A percentile compares a stretch with the other conserved stretches of the same genome.
phyloP scores from a whole-genome alignment of 2,888 invertebrate genomes.

The Horisme vitalbata region DNA sequence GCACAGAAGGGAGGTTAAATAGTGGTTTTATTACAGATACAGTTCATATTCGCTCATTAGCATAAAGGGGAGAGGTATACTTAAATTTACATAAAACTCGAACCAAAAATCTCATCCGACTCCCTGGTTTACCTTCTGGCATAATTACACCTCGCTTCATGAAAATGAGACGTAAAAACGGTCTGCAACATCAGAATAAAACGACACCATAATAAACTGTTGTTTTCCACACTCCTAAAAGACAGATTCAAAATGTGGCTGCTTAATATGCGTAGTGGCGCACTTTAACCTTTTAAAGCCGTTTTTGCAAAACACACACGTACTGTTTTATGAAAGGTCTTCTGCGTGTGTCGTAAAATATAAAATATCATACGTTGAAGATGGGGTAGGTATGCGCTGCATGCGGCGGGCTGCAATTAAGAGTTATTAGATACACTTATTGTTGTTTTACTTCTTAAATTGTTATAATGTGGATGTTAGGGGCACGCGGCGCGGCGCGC shows the following conservation, averaged over 20 bases:
- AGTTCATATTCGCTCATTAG: conserved; percentile 60
- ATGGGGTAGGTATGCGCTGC: conserved; percentile 25
- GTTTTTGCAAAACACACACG: conserved; percentile 38
- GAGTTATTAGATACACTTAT: conserved; percentile 57
- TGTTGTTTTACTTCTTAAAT: conserved; percentile 80
- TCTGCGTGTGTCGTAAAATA: conserved; percentile 35
- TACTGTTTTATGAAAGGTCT: conserved; percentile 37
- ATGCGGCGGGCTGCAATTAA: conserved; percentile 17
- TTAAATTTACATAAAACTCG: conserved; percentile 67
- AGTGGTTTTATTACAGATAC: conserved; percentile 56
- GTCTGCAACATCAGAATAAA: conserved; percentile 51
- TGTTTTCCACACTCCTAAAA: conserved; percentile 38
- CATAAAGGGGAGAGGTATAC: conserved; percentile 56
- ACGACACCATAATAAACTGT: conserved; percentile 44
- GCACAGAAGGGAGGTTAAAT: conserved; percentile 50
- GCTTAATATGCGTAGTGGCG: conserved; percentile 45
- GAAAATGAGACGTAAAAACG: conserved; percentile 66
- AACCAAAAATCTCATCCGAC: conserved; percentile 63
- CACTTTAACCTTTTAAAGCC: conserved; percentile 35
- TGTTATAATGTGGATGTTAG: conserved; percentile 75
- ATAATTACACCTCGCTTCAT: conserved; percentile 69
- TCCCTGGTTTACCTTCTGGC: conserved; percentile 48
- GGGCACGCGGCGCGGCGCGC: conserved; percentile 66
- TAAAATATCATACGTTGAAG: conserved; percentile 30
- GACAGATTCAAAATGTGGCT: conserved; percentile 32